These are phyloP conservation scores for Coenonympha glycerion DNA, from an alignment of 2,888 invertebrate species.

Conservation along the genomic window DNA sequence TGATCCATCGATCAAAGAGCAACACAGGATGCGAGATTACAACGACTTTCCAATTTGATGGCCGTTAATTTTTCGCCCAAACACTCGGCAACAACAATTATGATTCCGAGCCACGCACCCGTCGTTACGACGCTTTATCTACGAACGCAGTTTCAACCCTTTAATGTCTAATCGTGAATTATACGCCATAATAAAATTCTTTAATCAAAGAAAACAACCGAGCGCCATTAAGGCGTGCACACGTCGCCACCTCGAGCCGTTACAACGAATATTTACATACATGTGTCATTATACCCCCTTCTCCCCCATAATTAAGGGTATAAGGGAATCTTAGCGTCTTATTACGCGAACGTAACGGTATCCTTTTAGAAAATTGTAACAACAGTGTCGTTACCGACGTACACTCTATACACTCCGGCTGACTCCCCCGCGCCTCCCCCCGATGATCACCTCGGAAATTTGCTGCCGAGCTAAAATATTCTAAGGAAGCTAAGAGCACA, in stretches of 20 bases:
- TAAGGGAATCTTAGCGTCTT: slow-evolving; percentile 76
- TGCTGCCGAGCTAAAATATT: slow-evolving; percentile 55
- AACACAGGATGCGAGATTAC: slow-evolving; percentile 14
- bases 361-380: slow-evolving; percentile 76
- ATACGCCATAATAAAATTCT: slow-evolving; percentile 75
- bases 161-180: slow-evolving; percentile 75
- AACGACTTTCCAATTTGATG: slow-evolving; percentile 22
- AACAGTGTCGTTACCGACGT: slow-evolving; percentile 57
- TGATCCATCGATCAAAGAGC: slow-evolving; percentile 15
- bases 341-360: slow-evolving; percentile 74
- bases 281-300: slow-evolving; percentile 68
- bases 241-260: slow-evolving; percentile 72
- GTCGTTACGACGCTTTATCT: slow-evolving; percentile 72
- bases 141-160: slow-evolving; percentile 62
- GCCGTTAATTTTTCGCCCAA: slow-evolving; percentile 33
- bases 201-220: slow-evolving; percentile 76
- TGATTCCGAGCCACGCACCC: slow-evolving; percentile 70
- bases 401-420: slow-evolving; percentile 27
- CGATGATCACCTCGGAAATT: slow-evolving; percentile 63
- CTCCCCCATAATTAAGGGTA: slow-evolving; percentile 71
- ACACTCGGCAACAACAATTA: slow-evolving; percentile 59
- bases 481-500: slow-evolving; percentile 56
- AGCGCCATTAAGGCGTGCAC: slow-evolving; percentile 68
- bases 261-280: slow-evolving; percentile 74
- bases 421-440: slow-evolving; percentile 39